A percentile compares a stretch with the other conserved stretches of the same genome.
These are phyloP conservation scores for Amphilophus citrinellus DNA, from an alignment of 2,113 vertebrate species.

Conservation along the genomic window DNA sequence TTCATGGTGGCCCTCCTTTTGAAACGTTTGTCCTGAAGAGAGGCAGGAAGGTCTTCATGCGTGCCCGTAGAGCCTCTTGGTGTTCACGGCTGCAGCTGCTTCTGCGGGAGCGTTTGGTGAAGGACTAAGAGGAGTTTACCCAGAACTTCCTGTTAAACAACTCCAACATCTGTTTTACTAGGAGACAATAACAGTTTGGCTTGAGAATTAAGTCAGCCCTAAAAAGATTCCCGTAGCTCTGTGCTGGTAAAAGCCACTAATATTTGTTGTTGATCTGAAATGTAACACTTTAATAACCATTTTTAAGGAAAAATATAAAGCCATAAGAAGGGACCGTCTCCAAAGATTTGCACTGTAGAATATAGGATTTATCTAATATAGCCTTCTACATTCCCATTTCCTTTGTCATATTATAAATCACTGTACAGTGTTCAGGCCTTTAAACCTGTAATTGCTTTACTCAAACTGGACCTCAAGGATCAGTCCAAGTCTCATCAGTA, in stretches of 20 bases:
- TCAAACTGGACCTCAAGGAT: not conserved
- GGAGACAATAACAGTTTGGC: conserved; percentile 6
- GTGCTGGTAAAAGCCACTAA: not conserved
- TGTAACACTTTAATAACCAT: not conserved
- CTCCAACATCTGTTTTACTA: conserved; percentile 19
- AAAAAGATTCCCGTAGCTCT: not conserved
- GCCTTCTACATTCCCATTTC: not conserved
- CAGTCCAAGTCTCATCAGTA: not conserved
- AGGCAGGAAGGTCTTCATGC: conserved; percentile 41
- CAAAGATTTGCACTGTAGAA: not conserved
- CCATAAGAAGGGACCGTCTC: not conserved
- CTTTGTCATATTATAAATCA: not conserved
- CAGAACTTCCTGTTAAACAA: conserved; percentile 54
- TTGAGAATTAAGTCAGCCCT: not conserved
- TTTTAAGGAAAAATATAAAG: not conserved
- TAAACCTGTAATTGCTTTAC: not conserved
- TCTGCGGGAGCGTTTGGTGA: not conserved
- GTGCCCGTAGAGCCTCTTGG: not conserved
- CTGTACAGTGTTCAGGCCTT: not conserved
- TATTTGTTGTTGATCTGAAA: not conserved
- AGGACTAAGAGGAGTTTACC: conserved; percentile 9
- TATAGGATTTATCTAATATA: not conserved
- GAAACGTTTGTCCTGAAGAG: conserved; percentile 29
- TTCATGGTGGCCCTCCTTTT: conserved; percentile 57
- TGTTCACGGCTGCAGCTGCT: conserved; percentile 16